These are phyloP conservation scores for Schizothorax lantsangensis DNA, from an alignment of 2,797 vertebrate species.

Conservation along the genomic window DNA sequence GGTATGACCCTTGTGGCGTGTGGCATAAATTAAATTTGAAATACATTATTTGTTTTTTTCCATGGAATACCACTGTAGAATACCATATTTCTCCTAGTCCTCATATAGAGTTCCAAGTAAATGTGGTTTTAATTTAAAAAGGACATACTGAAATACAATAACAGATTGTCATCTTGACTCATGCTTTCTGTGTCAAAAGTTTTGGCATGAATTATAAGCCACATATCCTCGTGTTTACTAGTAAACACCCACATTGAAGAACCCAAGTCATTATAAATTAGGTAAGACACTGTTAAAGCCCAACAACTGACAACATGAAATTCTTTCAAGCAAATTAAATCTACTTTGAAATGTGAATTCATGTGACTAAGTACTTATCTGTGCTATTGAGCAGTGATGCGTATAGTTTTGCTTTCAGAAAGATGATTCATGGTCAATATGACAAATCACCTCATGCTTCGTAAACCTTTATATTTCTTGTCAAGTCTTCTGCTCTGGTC, in stretches of 20 bases:
- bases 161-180: slow-evolving; percentile 10
- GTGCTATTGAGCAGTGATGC: background rate
- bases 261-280: background rate
- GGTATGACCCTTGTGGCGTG: background rate
- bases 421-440: background rate
- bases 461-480: background rate
- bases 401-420: background rate
- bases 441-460: background rate
- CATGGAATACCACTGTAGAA: background rate
- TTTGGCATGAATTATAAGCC: slow-evolving; percentile 24
- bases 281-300: slow-evolving; percentile 3
- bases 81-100: background rate
- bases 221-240: slow-evolving; percentile 13
- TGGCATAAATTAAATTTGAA: background rate
- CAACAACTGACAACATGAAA: background rate
- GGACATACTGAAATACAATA: slow-evolving; percentile 1
- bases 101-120: slow-evolving; percentile 2
- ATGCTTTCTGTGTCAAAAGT: slow-evolving; percentile 20
- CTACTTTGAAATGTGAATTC: slow-evolving; percentile 8
- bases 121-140: slow-evolving; percentile 35
- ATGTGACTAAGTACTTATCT: slow-evolving; percentile 2
- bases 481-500: background rate
- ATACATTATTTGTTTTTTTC: background rate
- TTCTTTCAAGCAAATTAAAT: slow-evolving; percentile 9
- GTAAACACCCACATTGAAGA: slow-evolving; percentile 15